Evolutionary conservation across 2,888 invertebrate species (phyloP).

Genomic region (Pemphredon lugubris): DNA sequence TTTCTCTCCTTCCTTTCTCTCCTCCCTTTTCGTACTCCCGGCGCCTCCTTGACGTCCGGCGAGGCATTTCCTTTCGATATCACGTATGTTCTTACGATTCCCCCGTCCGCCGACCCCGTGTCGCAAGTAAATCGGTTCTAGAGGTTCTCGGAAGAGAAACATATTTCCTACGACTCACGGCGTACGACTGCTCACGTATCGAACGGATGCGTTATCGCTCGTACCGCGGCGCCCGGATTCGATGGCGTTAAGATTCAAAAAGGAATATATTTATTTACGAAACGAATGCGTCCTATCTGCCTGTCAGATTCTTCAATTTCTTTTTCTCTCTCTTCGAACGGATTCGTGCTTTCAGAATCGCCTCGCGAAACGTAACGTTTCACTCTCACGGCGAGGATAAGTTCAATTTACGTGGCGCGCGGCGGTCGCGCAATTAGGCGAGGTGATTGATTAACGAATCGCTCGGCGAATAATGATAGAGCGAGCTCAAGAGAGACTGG

Average conservation of each 20-base stretch:
- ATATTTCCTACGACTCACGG: constrained; percentile 15
- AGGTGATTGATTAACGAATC: constrained; percentile 67
- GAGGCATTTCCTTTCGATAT: constrained; percentile 59
- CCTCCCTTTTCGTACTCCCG: constrained; percentile 46
- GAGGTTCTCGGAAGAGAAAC: constrained; percentile 35
- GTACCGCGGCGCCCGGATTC: too few species aligned
- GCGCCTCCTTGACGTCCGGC: constrained; percentile 59
- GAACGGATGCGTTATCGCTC: too few species aligned
- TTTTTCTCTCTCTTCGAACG: too few species aligned
- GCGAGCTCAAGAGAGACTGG: constrained; percentile 17
- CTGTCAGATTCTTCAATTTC: too few species aligned
- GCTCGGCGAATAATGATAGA: constrained; percentile 61
- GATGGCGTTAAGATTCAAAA: too few species aligned
- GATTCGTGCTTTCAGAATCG: too few species aligned
- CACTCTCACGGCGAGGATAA: constrained; percentile 5
- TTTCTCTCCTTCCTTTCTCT: constrained; percentile 51
- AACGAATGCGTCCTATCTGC: too few species aligned
- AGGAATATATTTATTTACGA: too few species aligned
- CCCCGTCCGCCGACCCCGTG: constrained; percentile 27
- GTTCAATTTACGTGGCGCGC: constrained; percentile 32
- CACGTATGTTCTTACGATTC: constrained; percentile 57
- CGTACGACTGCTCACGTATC: too few species aligned
- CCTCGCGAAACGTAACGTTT: background rate
- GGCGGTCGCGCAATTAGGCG: constrained; percentile 56
- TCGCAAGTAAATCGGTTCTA: constrained; percentile 56